Conservation (phyloP, 2,888 invertebrate species). For the Onthophagus sagittarius region DNA sequence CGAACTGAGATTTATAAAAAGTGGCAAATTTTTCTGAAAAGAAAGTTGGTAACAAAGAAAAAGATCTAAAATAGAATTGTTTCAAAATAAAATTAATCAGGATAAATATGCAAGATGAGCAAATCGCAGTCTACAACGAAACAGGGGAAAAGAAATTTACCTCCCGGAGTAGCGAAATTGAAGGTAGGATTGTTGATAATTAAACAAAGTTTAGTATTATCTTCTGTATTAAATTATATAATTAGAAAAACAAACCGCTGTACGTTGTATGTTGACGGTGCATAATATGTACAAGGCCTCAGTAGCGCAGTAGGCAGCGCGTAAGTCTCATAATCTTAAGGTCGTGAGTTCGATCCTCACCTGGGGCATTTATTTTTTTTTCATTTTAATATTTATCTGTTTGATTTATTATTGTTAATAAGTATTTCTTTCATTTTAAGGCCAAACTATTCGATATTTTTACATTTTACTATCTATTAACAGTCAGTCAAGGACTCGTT, state of each 20-base stretch:
- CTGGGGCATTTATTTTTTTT: conserved; percentile 63
- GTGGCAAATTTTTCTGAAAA: no score
- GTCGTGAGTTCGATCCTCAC: conserved; percentile 96
- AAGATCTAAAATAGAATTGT: background rate
- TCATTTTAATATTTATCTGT: conserved; percentile 14
- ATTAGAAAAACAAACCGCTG: background rate
- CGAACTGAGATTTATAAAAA: no score
- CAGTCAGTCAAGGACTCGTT: no score
- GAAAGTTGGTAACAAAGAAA: no score
- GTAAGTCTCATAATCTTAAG: conserved; percentile 91
- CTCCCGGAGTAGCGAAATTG: conserved; percentile 18
- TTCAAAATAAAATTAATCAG: background rate
- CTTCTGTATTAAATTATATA: background rate
- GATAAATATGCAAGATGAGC: conserved; percentile 20
- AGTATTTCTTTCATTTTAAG: background rate
- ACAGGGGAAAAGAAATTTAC: conserved; percentile 20
- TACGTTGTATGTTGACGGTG: background rate
- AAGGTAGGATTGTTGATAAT: conserved; percentile 21
- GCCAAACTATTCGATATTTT: no score
- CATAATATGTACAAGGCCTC: conserved; percentile 53
- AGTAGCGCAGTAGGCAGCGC: conserved; percentile 87
- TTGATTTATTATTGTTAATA: conserved; percentile 1
- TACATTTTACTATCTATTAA: no score
- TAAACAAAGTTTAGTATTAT: conserved; percentile 9
- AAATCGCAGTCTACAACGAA: conserved; percentile 3